Percentiles rank a stretch among this genome's conserved stretches.
phyloP scores from a whole-genome alignment of 2,888 invertebrate species.

The Napeogenes sylphis region DNA sequence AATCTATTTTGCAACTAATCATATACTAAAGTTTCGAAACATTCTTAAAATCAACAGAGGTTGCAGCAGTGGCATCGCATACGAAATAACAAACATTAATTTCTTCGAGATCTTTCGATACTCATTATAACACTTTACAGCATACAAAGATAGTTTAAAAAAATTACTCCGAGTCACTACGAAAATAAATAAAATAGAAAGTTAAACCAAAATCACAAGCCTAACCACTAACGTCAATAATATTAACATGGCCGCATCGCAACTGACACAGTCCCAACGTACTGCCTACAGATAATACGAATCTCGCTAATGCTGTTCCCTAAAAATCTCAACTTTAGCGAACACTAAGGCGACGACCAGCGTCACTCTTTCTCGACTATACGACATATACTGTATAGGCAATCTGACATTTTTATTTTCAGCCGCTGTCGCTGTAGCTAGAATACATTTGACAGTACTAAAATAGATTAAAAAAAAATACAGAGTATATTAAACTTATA shows the following conservation, averaged over 20 bases:
- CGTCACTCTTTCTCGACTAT: conserved; percentile 3
- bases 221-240: conserved; percentile 16
- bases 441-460: background rate
- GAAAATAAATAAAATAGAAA: conserved; percentile 14
- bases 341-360: background rate
- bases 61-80: conserved; percentile 33
- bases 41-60: conserved; percentile 32
- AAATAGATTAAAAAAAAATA: background rate
- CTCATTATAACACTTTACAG: conserved; percentile 1
- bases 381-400: too few relatives aligned
- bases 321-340: background rate
- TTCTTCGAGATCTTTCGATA: background rate
- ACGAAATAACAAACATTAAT: conserved; percentile 3
- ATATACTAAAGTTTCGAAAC: conserved; percentile 27
- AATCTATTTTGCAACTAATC: conserved; percentile 1
- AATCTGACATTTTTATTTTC: background rate
- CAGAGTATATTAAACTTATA: background rate
- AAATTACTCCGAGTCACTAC: conserved; percentile 1
- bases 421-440: background rate
- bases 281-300: conserved; percentile 7
- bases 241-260: conserved; percentile 21
- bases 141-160: conserved; percentile 1
- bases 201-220: conserved; percentile 15
- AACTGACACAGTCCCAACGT: conserved; percentile 3
- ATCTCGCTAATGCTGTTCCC: background rate